phyloP scores from a whole-genome alignment of 2,797 vertebrate genomes.

The Malacoraja senta region DNA sequence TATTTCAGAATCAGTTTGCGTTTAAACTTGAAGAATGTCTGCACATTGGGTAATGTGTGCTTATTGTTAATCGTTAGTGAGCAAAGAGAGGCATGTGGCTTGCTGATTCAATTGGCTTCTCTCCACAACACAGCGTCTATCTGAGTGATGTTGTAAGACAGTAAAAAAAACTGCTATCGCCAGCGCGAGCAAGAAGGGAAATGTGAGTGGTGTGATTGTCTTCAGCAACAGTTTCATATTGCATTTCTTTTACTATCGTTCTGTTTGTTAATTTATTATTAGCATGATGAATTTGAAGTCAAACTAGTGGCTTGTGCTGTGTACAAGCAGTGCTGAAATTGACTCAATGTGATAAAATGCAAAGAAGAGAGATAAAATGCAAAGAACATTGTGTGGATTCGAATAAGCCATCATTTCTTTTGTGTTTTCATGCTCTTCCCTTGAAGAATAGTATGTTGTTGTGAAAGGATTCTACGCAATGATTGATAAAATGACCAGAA shows the following conservation, averaged over 20 bases:
- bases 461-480: neutral
- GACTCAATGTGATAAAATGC: neutral
- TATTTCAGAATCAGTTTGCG: neutral
- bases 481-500: neutral
- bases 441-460: neutral
- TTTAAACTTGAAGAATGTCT: neutral
- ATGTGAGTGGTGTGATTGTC: neutral
- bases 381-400: neutral
- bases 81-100: neutral
- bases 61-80: slow-evolving; percentile 19
- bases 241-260: neutral
- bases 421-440: neutral
- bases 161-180: neutral
- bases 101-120: neutral
- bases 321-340: neutral
- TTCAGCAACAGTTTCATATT: neutral
- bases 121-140: neutral
- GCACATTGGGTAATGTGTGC: slow-evolving; percentile 7
- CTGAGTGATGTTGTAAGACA: neutral
- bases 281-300: neutral
- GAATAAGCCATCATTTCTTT: neutral
- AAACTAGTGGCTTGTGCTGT: neutral
- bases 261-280: neutral
- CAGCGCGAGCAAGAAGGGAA: neutral
- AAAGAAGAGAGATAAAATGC: neutral